phyloP scores from a whole-genome alignment of 2,888 invertebrate genomes.

The Venusia cambrica region DNA sequence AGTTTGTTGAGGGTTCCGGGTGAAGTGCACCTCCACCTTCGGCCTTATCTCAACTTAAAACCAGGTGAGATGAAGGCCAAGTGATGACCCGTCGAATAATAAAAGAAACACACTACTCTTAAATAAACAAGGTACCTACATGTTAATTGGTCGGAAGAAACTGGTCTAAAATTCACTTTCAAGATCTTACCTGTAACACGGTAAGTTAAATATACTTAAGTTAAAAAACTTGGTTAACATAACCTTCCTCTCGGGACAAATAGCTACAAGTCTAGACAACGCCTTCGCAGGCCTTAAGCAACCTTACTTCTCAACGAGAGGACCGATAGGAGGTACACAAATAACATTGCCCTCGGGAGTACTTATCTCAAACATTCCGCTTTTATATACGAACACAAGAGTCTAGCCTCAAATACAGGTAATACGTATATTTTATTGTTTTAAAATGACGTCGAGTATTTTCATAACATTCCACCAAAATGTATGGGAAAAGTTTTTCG shows the following conservation, averaged over 20 bases:
- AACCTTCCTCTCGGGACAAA: slow-evolving; percentile 8
- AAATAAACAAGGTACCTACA: too few species aligned
- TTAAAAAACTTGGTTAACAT: slow-evolving; percentile 2
- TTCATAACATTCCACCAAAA: too few species aligned
- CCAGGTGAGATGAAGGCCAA: too few species aligned
- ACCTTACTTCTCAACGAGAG: slow-evolving; percentile 11
- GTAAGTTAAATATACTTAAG: slow-evolving; percentile 2
- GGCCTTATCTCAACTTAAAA: too few species aligned
- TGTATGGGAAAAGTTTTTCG: too few species aligned
- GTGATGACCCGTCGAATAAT: too few species aligned
- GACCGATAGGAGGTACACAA: slow-evolving; percentile 7
- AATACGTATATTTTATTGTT: too few species aligned
- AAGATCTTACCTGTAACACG: slow-evolving; percentile 7
- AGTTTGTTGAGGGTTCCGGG: slow-evolving; percentile 1
- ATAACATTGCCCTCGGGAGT: slow-evolving; percentile 9
- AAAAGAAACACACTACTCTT: too few species aligned
- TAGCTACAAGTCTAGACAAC: slow-evolving; percentile 11
- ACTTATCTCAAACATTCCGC: slow-evolving; percentile 10
- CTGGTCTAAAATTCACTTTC: too few species aligned
- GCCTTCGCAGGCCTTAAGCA: too few species aligned
- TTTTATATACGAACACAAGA: slow-evolving; percentile 16
- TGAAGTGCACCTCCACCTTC: neutral
- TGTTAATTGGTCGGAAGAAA: too few species aligned
- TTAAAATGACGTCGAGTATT: too few species aligned
- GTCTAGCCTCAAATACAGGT: slow-evolving; percentile 4